Base-by-base conservation (phyloP, 2,888 invertebrate species). In the Hirtodrosophila confusa region DNA sequence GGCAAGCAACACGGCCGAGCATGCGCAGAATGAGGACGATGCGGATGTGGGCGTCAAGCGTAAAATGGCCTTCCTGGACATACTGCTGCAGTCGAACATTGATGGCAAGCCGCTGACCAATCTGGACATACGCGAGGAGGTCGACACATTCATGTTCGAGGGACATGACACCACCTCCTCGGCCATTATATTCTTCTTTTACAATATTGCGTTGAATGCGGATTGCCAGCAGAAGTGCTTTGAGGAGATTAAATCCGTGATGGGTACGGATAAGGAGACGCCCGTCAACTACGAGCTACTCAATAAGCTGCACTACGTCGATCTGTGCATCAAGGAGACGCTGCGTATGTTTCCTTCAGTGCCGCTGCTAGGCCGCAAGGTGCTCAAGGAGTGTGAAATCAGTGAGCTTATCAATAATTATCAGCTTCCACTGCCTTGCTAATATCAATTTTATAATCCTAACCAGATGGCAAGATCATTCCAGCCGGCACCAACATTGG, bases 141-240 rank as follows among this genome's bases (percentile, higher is more conserved):
- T 95, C 0, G 94, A 95, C 73, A 95, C 95, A 0, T 95, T 95
- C 75, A 94, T 95, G 94, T 95, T 95, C 89, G 95, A 94, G 90
- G 93, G 93, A 0, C 92, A 93, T 58, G 93, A 93, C 62, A 93
- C 93, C 3, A 93, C 93, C 8, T 92, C 93, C 0, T 91, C 93
- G 10, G 92, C 92, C 3, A 90, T 93, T 9, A 90, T 90, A 60
- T 93, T 93, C 90, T 88, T 92, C 48, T 89, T 93, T 27, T 93
- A 92, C 67, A 90, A 91, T 64, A 86, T 93, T 40, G 93, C 93
- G 1, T 86, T 88, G 27, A 75, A 93, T 88, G 92, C 91, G 1
- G 90, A 92, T n/a, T 79, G 92, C 33, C 93, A 93, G 80, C 75
- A 90, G 7, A 92, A 92, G 83, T 90, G 93, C 48, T 89, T 90